Conservation (phyloP, 2,888 invertebrate species). For the Argynnis bischoffii region DNA sequence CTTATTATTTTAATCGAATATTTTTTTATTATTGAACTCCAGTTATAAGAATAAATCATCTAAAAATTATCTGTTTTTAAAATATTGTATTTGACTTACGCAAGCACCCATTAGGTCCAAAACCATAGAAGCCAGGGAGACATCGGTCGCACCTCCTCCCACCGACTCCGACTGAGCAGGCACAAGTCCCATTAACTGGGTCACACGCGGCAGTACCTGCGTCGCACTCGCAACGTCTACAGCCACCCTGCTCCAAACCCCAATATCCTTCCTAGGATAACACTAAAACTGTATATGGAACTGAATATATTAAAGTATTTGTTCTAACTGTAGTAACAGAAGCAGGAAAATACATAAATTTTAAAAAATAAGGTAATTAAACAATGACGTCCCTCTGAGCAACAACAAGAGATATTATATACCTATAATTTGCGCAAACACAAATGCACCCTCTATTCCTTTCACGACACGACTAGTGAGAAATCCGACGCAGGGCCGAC, state of each 20-base stretch:
- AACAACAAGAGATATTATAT: no score
- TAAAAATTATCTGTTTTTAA: neutral
- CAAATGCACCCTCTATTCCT: no score
- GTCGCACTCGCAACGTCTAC: slow-evolving; percentile 91
- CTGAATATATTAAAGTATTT: no score
- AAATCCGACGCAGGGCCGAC: no score
- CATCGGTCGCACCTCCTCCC: slow-evolving; percentile 89
- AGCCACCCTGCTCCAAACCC: slow-evolving; percentile 89
- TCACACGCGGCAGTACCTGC: slow-evolving; percentile 89
- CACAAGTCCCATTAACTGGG: slow-evolving; percentile 88
- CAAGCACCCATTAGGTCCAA: slow-evolving; percentile 89
- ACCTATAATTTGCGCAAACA: no score
- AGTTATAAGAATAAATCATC: neutral
- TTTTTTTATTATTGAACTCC: no score
- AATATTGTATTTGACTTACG: slow-evolving; percentile 75
- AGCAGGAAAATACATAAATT: no score
- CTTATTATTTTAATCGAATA: no score
- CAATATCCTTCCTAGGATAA: slow-evolving; percentile 85
- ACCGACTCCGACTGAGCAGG: slow-evolving; percentile 88
- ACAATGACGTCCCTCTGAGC: no score
- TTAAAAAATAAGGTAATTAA: no score
- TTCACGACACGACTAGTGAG: no score
- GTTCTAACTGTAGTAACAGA: no score
- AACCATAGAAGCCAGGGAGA: slow-evolving; percentile 89
- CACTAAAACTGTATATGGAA: neutral